Base-by-base conservation (phyloP, 2,888 invertebrate genomes). In the Sinhomidia bicolor region DNA sequence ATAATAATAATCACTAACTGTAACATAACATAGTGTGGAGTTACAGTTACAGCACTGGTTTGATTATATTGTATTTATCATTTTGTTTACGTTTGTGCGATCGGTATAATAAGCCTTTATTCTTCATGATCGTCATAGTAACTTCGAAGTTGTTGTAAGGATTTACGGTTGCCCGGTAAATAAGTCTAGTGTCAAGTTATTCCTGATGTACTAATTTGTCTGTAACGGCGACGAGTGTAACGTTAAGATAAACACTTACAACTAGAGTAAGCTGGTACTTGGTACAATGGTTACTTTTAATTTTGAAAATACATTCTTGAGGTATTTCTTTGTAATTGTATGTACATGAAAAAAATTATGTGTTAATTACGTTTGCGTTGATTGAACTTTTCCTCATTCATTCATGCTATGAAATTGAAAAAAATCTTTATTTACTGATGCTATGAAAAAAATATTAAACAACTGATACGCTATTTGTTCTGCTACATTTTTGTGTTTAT, bases 401-500 rank as follows among this genome's bases (percentile, higher is more conserved):
- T 23, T 20, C 10, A 44, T 44, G 44, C 44, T 44, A 44, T 44
- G 44, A 44, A 44, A n/a, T n/a, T n/a, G n/a, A n/a, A n/a, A 44
- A 44, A 44, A 12, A 44, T 80, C 79, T 78, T 78, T 51, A 54
- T 47, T 80, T 80, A 85, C 26, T 68, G 51, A 85, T 79, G 57
- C 65, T 76, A 29, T 85, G 78, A 76, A 76, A 32, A 76, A 17
- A 62, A 41, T 47, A 83, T 60, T 85, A 85, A 76, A 78, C 54
- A 44, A 85, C 85, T 85, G 74, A 85, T 85, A 74, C 84, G 32
- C 76, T 83, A 44, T 76, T 84, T 71, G 44, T 54, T 62, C 6
- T 29, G 41, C 29, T 29, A 65, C n/a, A 78, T 1, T 62, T 41
- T 71, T 29, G 54, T 74, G 23, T 85, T 76, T 85, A 84, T 74